Evolutionary conservation across 2,113 vertebrate species (phyloP).

Genomic region (Otocyon megalotis): DNA sequence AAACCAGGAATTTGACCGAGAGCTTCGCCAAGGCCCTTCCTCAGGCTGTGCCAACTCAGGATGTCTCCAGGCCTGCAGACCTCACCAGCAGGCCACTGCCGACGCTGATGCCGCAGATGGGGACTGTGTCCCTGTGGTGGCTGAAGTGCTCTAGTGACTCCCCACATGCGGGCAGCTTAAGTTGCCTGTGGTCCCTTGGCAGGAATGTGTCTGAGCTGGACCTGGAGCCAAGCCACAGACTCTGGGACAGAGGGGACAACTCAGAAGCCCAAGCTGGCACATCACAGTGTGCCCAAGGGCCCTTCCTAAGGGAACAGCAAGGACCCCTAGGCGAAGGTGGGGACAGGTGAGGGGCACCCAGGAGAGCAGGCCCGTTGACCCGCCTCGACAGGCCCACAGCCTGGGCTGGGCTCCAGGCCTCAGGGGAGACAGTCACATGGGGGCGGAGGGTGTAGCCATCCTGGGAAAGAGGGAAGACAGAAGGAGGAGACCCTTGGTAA

Average conservation of each 20-base stretch:
- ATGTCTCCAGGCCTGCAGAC: neutral
- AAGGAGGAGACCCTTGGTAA: neutral
- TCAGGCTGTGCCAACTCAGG: neutral
- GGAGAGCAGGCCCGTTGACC: neutral
- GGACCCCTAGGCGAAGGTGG: neutral
- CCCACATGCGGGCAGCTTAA: neutral
- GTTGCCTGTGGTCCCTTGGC: neutral
- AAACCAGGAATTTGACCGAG: neutral
- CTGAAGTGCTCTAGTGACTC: rapidly evolving
- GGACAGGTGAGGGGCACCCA: rapidly evolving
- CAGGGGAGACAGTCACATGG: neutral
- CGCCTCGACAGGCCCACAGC: slow-evolving; percentile 2
- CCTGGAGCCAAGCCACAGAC: neutral
- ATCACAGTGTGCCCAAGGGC: neutral
- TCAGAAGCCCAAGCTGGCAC: neutral
- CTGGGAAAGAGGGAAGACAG: neutral
- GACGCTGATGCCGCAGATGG: neutral
- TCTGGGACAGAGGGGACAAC: neutral
- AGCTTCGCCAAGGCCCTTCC: neutral
- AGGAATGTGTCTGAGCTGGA: neutral
- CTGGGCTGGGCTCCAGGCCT: slow-evolving; percentile 46
- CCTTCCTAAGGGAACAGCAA: neutral
- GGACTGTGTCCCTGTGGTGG: neutral
- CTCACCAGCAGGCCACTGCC: neutral
- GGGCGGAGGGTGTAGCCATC: neutral